Base-by-base conservation (phyloP, 2,797 vertebrate species). In the Masticophis lateralis region DNA sequence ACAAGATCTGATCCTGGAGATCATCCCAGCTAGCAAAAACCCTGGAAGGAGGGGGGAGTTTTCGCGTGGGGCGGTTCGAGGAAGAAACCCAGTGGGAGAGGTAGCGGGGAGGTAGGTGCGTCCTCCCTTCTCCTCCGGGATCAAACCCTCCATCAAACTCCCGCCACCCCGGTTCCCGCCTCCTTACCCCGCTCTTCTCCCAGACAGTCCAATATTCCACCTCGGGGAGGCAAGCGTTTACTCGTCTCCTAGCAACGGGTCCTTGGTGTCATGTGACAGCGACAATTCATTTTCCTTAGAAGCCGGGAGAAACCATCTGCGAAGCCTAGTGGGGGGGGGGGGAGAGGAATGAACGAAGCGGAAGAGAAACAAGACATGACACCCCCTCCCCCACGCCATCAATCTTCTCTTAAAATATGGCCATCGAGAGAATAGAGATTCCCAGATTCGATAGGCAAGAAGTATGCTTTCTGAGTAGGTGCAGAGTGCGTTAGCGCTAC, bases 161-260 rank as follows among this genome's bases (percentile, higher is more conserved):
- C 57, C 37, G n/a, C 56, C 22, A 47, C 88, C 5, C 66, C 56
- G 3, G 74, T 37, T 5, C 47, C n/a, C 37, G 2, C 43, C 22
- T 47, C 32, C 92, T 93, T 93, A 90, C 89, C 92, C 89, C 3
- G 47, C 53, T 87, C 83, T 90, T 69, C 89, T 69, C 27, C 10
- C 89, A 14, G 25, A 13, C n/a, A 16, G 27, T 18, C 92, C 14
- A 55, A 37, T 12, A 12, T 87, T 4, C 27, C 32, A 86, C 53
- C 83, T 79, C 25, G 37, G 86, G 61, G 61, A 66, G 61, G 61
- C 13, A 66, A 10, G 95, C 79, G 92, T 96, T 94, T 90, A 91
- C 91, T 12, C 56, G 97, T 95, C 95, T 95, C 97, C 92, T 90
- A 89, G 97, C 97, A 96, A 97, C 95, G 88, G 79, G 1, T 28